Evolutionary conservation across 2,113 vertebrate genomes (phyloP).

Genomic region (Galbula dea): DNA sequence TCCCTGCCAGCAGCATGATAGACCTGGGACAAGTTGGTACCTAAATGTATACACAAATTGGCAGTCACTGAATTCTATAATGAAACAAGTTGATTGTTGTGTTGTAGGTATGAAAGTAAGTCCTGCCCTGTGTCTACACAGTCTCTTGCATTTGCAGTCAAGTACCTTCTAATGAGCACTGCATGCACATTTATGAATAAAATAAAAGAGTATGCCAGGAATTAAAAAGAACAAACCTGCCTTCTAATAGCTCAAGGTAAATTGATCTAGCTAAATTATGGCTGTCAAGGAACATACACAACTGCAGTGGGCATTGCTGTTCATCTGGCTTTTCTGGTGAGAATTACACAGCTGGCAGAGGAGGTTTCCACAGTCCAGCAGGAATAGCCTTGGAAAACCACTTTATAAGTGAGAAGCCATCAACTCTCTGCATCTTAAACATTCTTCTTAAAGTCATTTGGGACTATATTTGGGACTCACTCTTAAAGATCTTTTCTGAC

Average conservation of each 20-base stretch:
- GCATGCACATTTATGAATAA: neutral
- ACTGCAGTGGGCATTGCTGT: neutral
- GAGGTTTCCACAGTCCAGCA: neutral
- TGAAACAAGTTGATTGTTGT: fast-evolving
- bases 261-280: neutral
- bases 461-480: neutral
- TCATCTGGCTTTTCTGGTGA: neutral
- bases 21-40: neutral
- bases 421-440: neutral
- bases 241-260: neutral
- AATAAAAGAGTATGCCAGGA: neutral
- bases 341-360: neutral
- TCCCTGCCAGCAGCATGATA: neutral
- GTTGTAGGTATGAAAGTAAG: neutral
- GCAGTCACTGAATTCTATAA: neutral
- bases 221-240: neutral
- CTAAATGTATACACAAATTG: neutral
- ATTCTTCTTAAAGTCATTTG: neutral
- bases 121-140: neutral
- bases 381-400: neutral
- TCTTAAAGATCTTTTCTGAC: neutral
- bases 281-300: fast-evolving
- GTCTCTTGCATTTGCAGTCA: neutral
- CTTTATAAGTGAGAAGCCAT: neutral
- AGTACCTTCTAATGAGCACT: neutral